phyloP scores from a whole-genome alignment of 53 echinoderm and acorn worm species.

The Paelopatides confundens region DNA sequence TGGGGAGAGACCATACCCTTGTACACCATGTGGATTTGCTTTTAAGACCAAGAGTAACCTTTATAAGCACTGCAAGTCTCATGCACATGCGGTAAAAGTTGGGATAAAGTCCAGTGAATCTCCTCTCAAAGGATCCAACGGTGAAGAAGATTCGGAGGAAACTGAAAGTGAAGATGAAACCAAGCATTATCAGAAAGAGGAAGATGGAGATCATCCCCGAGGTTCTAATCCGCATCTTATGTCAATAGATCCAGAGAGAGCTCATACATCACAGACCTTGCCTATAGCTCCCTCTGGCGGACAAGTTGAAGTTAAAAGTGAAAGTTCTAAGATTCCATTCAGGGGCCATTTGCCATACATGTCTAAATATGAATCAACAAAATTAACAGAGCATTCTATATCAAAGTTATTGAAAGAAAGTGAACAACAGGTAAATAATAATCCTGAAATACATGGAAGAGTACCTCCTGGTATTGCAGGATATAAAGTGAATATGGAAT shows the following conservation, averaged over 20 bases:
- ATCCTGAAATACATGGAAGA: background rate
- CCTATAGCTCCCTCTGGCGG: background rate
- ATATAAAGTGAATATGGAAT: slow-evolving; percentile 83
- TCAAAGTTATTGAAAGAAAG: background rate
- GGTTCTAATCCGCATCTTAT: background rate
- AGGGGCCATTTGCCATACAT: background rate
- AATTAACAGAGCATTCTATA: slow-evolving; percentile 8
- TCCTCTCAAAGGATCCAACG: slow-evolving; percentile 56
- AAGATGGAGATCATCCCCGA: slow-evolving; percentile 23
- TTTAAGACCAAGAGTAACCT: slow-evolving; percentile 99
- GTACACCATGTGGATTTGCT: slow-evolving; percentile 94
- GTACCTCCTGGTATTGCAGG: slow-evolving; percentile 74
- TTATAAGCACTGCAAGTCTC: slow-evolving; percentile 96
- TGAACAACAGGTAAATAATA: slow-evolving; percentile 1
- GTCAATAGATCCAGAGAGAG: background rate
- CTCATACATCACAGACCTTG: background rate
- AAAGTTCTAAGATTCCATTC: background rate
- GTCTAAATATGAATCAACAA: background rate
- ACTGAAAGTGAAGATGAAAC: slow-evolving; percentile 97
- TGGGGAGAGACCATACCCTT: slow-evolving; percentile 96
- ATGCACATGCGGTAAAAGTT: slow-evolving; percentile 97
- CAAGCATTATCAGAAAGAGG: slow-evolving; percentile 58
- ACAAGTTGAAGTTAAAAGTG: background rate
- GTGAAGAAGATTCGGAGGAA: slow-evolving; percentile 95
- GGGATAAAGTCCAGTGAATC: slow-evolving; percentile 52